phyloP scores from a whole-genome alignment of 1,140 invertebrate genomes.

The Drosophila guanche region DNA sequence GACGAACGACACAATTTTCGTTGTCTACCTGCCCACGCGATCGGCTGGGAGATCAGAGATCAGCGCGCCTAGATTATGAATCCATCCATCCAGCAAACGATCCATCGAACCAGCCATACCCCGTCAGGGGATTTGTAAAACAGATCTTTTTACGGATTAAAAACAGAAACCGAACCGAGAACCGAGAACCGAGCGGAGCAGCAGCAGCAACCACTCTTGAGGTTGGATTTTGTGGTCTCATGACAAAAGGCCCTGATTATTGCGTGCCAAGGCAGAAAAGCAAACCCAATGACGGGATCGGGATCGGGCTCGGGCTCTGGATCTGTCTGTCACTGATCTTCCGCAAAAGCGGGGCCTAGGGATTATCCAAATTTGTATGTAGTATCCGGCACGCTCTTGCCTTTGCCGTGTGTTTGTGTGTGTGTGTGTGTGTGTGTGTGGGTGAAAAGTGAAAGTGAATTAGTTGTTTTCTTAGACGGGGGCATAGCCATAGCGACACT shows the following conservation, averaged over 20 bases:
- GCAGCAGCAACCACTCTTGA: constrained; percentile 11
- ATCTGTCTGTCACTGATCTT: no score
- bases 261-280: constrained; percentile 3
- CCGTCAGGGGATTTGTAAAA: constrained; percentile 69
- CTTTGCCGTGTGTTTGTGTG: constrained; percentile 7
- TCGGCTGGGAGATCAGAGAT: constrained; percentile 60
- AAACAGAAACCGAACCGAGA: constrained; percentile 52
- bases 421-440: constrained; percentile 15
- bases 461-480: not conserved
- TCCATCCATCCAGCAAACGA: constrained; percentile 23
- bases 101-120: constrained; percentile 19
- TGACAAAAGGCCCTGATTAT: constrained; percentile 34
- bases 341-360: no score
- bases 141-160: constrained; percentile 79
- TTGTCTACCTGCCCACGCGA: constrained; percentile 75
- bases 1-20: constrained; percentile 48
- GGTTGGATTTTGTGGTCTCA: constrained; percentile 46
- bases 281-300: no score
- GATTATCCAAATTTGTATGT: no score
- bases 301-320: no score
- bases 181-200: not conserved
- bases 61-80: constrained; percentile 73
- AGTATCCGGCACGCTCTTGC: no score
- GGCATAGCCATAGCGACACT: not conserved
- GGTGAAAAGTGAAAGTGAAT: constrained; percentile 43